Percentiles rank a stretch among this genome's conserved stretches.
These are phyloP conservation scores for Troglohyphantes excavatus DNA, from an alignment of 2,888 invertebrate species.

Conservation along the genomic window DNA sequence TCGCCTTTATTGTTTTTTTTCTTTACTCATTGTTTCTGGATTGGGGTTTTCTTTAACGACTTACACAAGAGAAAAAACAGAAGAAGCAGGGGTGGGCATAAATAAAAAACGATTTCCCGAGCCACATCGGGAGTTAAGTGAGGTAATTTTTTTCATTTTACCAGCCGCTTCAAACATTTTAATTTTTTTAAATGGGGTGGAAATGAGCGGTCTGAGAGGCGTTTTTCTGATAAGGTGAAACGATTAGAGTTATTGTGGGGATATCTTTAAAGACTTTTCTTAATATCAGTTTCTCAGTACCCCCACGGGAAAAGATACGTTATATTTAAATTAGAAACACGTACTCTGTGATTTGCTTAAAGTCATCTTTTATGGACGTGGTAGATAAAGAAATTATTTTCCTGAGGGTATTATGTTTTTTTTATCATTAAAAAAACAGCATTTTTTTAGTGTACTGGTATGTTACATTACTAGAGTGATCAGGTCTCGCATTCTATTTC, in stretches of 20 bases:
- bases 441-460: too few species aligned
- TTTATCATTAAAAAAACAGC: too few species aligned
- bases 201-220: slow-evolving; percentile 75
- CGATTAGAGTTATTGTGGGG: slow-evolving; percentile 54
- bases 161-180: slow-evolving; percentile 59
- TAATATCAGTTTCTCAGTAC: slow-evolving; percentile 11
- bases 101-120: slow-evolving; percentile 24
- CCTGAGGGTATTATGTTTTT: not conserved
- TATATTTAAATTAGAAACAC: slow-evolving; percentile 63
- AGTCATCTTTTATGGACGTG: slow-evolving; percentile 26
- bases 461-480: too few species aligned
- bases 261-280: slow-evolving; percentile 47
- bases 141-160: slow-evolving; percentile 59
- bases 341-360: slow-evolving; percentile 40
- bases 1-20: slow-evolving; percentile 57
- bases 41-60: slow-evolving; percentile 64
- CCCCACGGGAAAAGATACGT: slow-evolving; percentile 21
- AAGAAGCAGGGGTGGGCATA: not conserved
- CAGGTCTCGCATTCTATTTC: too few species aligned
- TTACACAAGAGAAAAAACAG: slow-evolving; percentile 41
- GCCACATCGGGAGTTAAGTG: slow-evolving; percentile 70
- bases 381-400: slow-evolving; percentile 15
- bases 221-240: slow-evolving; percentile 57
- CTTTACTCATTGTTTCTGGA: slow-evolving; percentile 22
- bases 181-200: slow-evolving; percentile 77